Evolutionary conservation across 2,888 invertebrate species (phyloP).

Genomic region (Tinea semifulvella): DNA sequence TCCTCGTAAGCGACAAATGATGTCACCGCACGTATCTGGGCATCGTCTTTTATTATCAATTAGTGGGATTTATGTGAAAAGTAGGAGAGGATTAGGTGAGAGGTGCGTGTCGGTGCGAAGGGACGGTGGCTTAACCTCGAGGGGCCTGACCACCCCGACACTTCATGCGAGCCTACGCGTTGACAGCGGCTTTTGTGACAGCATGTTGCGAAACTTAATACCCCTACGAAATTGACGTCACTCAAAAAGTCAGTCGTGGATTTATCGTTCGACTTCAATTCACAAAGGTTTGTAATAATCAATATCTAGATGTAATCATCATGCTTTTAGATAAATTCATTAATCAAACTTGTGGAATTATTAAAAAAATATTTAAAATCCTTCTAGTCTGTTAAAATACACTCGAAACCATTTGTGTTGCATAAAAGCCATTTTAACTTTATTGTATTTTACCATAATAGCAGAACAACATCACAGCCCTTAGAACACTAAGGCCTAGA

Average conservation of each 20-base stretch:
- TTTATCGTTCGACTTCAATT: slow-evolving; percentile 9
- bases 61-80: slow-evolving; percentile 63
- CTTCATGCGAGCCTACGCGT: slow-evolving; percentile 39
- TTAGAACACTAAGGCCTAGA: too few relatives aligned
- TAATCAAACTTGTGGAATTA: too few relatives aligned
- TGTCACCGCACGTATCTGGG: slow-evolving; percentile 58
- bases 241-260: slow-evolving; percentile 13
- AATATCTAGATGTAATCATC: too few relatives aligned
- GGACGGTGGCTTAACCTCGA: slow-evolving; percentile 54
- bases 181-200: slow-evolving; percentile 63
- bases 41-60: slow-evolving; percentile 41
- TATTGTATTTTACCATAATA: too few relatives aligned
- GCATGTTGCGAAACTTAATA: slow-evolving; percentile 52
- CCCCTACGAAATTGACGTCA: slow-evolving; percentile 51
- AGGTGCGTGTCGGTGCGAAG: slow-evolving; percentile 52
- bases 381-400: too few relatives aligned
- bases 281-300: background rate
- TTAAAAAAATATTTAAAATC: too few relatives aligned
- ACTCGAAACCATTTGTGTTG: too few relatives aligned
- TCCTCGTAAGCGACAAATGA: slow-evolving; percentile 26
- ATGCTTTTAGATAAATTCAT: too few relatives aligned
- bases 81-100: slow-evolving; percentile 49
- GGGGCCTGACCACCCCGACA: slow-evolving; percentile 35
- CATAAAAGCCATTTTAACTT: too few relatives aligned
- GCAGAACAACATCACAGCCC: too few relatives aligned